Conservation (phyloP, 37 sponge, comb jelly and placozoan genomes). For the Corticium candelabrum region DNA sequence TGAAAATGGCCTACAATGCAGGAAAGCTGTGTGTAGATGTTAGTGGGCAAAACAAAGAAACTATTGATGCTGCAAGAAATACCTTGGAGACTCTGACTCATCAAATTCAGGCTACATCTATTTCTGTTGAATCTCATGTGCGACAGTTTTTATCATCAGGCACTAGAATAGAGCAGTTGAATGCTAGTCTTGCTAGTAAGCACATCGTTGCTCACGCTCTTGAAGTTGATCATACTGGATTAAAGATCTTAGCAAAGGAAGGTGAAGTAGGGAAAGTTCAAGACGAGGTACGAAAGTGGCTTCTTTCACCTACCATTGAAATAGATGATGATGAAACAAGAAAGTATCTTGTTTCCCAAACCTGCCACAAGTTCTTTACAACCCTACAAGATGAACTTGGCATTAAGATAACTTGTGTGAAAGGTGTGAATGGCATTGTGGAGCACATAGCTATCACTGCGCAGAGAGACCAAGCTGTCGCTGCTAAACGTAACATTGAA, state of each 20-base stretch:
- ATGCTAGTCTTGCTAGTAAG: background rate
- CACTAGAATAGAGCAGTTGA: background rate
- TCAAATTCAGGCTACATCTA: background rate
- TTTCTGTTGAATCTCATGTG: background rate
- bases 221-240: background rate
- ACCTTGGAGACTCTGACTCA: background rate
- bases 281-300: background rate
- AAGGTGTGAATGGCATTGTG: background rate
- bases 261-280: background rate
- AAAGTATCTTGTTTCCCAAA: background rate
- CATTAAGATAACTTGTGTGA: background rate
- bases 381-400: background rate
- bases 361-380: background rate
- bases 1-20: too few species aligned
- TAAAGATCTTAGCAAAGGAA: background rate
- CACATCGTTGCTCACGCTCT: background rate
- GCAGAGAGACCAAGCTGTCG: background rate
- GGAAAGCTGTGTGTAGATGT: too few species aligned
- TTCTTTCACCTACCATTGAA: background rate
- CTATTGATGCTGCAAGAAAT: background rate
- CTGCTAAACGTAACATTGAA: too few species aligned
- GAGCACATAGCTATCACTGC: background rate
- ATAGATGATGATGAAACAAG: background rate
- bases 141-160: background rate
- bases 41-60: too few species aligned